These are phyloP conservation scores for Balearica regulorum DNA, from an alignment of 2,797 vertebrate species.

Conservation along the genomic window DNA sequence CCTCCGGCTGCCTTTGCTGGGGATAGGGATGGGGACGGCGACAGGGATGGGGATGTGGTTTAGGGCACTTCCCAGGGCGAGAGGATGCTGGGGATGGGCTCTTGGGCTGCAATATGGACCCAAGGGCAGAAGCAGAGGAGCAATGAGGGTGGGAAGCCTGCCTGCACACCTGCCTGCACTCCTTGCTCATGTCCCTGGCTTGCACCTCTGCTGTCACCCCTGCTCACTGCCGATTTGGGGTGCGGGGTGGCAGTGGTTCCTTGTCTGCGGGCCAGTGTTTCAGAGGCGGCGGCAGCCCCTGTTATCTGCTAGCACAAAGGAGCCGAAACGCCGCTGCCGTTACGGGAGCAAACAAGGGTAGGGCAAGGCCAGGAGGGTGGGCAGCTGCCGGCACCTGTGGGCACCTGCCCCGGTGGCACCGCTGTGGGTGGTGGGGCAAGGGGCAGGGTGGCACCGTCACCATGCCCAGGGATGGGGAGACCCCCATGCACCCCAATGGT, in stretches of 20 bases:
- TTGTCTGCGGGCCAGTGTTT: not conserved
- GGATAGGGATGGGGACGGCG: not conserved
- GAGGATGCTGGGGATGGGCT: not conserved
- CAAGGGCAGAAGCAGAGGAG: not conserved
- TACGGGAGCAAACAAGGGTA: not conserved
- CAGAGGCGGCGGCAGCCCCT: not conserved
- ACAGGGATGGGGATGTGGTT: not conserved
- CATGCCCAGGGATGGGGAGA: not conserved
- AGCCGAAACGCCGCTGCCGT: not conserved
- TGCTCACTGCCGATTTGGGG: not conserved
- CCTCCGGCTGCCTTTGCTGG: not conserved
- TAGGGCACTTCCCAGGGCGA: accelerated
- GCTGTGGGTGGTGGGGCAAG: accelerated
- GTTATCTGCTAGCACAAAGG: slow-evolving; percentile 33
- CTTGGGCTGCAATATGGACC: not conserved
- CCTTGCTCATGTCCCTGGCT: not conserved
- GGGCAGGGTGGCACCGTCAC: not conserved
- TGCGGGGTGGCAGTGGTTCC: not conserved
- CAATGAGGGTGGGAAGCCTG: not conserved
- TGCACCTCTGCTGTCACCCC: not conserved
- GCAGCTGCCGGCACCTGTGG: not conserved
- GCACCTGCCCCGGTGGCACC: accelerated
- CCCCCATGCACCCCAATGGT: accelerated
- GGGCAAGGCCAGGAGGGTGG: not conserved
- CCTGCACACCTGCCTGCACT: not conserved